A percentile compares a stretch with the other conserved stretches of the same genome.
These are phyloP conservation scores for Cyclophora albipunctata DNA, from an alignment of 2,888 invertebrate species.

Conservation along the genomic window DNA sequence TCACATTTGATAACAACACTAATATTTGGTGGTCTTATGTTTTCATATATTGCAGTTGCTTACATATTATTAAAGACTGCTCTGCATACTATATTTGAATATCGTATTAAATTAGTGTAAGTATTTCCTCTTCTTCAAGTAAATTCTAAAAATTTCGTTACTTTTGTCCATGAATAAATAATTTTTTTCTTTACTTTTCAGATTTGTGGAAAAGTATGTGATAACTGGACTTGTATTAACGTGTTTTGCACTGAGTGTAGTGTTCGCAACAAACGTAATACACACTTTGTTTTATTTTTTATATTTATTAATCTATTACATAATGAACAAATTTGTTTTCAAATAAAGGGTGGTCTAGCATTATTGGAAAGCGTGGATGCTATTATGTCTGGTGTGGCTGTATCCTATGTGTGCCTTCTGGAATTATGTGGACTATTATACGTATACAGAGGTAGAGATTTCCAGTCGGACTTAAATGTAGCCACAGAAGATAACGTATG, in stretches of 20 bases:
- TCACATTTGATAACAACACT: conserved; percentile 48
- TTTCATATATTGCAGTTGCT: conserved; percentile 51
- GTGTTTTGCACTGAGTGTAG: conserved; percentile 46
- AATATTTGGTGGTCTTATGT: conserved; percentile 49
- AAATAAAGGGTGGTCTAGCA: conserved; percentile 46
- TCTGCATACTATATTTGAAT: conserved; percentile 62
- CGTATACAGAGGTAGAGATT: conserved; percentile 53
- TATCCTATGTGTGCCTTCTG: conserved; percentile 41
- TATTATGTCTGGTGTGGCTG: conserved; percentile 42
- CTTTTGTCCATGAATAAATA: not conserved
- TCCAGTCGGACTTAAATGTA: conserved; percentile 53
- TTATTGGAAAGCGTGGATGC: conserved; percentile 52
- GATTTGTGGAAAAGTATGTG: conserved; percentile 51
- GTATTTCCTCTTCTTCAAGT: conserved; percentile 19
- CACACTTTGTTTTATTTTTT: too few species aligned
- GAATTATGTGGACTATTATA: conserved; percentile 48
- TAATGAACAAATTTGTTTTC: too few species aligned
- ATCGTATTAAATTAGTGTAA: conserved; percentile 60
- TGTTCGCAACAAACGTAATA: conserved; percentile 49
- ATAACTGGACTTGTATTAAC: conserved; percentile 39
- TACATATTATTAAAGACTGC: conserved; percentile 51
- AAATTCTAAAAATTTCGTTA: not conserved
- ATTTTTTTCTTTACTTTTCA: conserved; percentile 20
- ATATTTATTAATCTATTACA: not conserved
- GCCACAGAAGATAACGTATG: conserved; percentile 59